Base-by-base conservation (phyloP, 23 tunicate species). In the Halocynthia roretzi region DNA sequence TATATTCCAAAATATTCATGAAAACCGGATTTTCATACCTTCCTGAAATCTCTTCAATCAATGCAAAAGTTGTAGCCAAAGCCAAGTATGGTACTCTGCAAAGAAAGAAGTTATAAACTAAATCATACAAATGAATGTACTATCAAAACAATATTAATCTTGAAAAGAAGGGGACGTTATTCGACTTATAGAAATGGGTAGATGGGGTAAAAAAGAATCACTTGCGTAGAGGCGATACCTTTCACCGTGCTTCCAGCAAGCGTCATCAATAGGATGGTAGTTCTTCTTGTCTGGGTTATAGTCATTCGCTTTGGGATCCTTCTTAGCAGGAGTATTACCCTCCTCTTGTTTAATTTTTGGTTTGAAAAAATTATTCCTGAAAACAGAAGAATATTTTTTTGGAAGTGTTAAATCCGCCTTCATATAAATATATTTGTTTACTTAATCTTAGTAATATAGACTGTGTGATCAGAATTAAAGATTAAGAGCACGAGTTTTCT, bases 261-360 rank as follows among this genome's bases (percentile, higher is more conserved):
- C 96, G 76, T 90, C 78, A 9, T 96, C 80, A 11, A 96, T 75
- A n/a, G 99, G 96, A 76, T 96, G 70, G 66, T 96, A 96, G 8
- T 90, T 90, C 49, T 69, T 75, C 44, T 50, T n/a, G 19, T 88
- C 75, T 0, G 99, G 99, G 50, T 96, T 77, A 62, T 85, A 96
- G 14, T 79, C 87, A 21, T 61, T 80, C 7, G 72, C 79, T 17
- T 19, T 77, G 40, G 70, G 0, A 8, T 18, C 11, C 11, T 66
- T 20, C 55, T 80, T 50, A 19, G 70, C 5, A 18, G 49, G 20
- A 6, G 55, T 17, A 68, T 11, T 23, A 19, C 12, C 77, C 15
- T 81, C 70, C 44, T 55, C 68, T 62, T 62, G 8, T 40, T 55
- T 10, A 52, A 23, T 5, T 52, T 80, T 80, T 2, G 83, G 76